Conservation (phyloP, 1,140 invertebrate species). For the Heliconius melpomene region DNA sequence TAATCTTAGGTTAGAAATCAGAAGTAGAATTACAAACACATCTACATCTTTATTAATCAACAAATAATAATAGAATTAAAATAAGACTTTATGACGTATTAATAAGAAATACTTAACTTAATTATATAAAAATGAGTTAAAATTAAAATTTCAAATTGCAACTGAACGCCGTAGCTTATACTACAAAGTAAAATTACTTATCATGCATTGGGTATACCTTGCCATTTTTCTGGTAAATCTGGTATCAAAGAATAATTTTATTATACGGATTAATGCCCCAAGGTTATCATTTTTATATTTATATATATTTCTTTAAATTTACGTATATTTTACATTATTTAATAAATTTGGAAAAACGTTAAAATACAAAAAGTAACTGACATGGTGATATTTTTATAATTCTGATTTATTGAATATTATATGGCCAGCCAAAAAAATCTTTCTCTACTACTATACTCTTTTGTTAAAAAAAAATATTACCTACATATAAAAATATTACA, state of each 20-base stretch:
- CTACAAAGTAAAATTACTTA: background rate
- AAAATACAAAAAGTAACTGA: background rate
- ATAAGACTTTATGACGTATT: no score
- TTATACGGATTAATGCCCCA: conserved; percentile 27
- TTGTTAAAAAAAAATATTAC: background rate
- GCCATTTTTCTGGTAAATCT: conserved; percentile 34
- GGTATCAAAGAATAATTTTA: background rate
- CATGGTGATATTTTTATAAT: conserved; percentile 8
- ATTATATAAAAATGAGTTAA: no score
- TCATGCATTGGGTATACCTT: conserved; percentile 27
- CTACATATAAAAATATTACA: no score
- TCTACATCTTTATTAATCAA: no score
- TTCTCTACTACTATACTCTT: background rate
- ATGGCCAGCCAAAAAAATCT: background rate
- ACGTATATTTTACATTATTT: conserved; percentile 37
- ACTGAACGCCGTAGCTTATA: background rate
- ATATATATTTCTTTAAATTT: conserved; percentile 29
- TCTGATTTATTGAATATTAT: background rate
- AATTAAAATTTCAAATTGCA: no score
- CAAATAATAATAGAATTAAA: no score
- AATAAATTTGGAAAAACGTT: conserved; percentile 15
- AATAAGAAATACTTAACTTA: no score
- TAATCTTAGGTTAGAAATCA: no score
- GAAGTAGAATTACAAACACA: no score
- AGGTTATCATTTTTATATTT: conserved; percentile 35